These are phyloP conservation scores for Pycnonotus jocosus DNA, from an alignment of 2,113 vertebrate species.

Conservation along the genomic window DNA sequence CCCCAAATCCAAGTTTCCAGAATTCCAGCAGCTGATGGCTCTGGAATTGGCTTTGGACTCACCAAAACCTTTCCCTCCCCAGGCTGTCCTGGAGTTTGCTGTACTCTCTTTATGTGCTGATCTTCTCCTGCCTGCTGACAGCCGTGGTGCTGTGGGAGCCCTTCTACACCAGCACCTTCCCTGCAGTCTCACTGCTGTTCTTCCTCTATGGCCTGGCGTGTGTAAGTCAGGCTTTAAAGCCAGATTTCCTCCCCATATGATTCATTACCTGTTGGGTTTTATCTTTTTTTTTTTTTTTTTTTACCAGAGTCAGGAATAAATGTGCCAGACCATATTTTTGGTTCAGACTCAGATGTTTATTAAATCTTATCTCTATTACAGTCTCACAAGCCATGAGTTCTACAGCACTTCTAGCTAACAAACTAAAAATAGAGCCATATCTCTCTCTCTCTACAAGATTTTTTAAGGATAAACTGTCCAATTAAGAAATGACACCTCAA, in stretches of 20 bases:
- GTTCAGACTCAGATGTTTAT: not conserved
- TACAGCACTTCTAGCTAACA: not conserved
- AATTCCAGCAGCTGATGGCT: not conserved
- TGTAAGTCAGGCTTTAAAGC: conserved; percentile 52
- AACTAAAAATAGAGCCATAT: not conserved
- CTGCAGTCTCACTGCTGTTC: conserved; percentile 16
- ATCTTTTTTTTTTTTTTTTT: not conserved
- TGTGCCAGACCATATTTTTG: fast-evolving
- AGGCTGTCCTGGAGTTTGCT: conserved; percentile 72
- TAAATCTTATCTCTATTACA: not conserved
- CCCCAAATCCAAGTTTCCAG: too few species aligned
- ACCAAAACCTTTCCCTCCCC: not conserved
- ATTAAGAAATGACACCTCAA: not conserved
- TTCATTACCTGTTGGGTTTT: not conserved
- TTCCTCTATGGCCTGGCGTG: conserved; percentile 66
- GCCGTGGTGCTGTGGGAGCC: not conserved
- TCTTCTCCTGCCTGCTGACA: conserved; percentile 49
- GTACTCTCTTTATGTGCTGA: conserved; percentile 23
- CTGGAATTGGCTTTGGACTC: too few species aligned
- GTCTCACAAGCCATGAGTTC: not conserved
- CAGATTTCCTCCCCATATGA: not conserved
- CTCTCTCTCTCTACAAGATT: not conserved
- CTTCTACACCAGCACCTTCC: conserved; percentile 43
- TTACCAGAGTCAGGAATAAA: not conserved
- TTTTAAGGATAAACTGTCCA: not conserved